These are phyloP conservation scores for Anthrax anthrax DNA, from an alignment of 2,888 invertebrate species.

Conservation along the genomic window DNA sequence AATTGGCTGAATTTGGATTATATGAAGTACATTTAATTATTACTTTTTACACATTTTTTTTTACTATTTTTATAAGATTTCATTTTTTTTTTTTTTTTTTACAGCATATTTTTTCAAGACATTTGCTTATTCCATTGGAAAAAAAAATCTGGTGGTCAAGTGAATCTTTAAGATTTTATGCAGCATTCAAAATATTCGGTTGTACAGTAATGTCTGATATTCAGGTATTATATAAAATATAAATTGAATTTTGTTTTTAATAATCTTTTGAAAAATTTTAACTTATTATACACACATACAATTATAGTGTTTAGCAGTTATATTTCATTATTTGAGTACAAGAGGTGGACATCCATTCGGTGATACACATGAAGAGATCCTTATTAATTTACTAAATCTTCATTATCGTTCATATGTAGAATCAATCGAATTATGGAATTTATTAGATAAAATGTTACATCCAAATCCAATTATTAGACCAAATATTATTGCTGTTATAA, in stretches of 20 bases:
- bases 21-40: conserved; percentile 25
- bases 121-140: conserved; percentile 7
- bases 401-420: conserved; percentile 16
- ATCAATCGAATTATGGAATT: conserved; percentile 25
- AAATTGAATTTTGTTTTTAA: no score
- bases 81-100: no score
- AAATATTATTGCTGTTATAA: conserved; percentile 25
- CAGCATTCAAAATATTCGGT: conserved; percentile 9
- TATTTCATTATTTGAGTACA: conserved; percentile 31
- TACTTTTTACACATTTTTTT: no score
- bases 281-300: no score
- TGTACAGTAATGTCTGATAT: conserved; percentile 18
- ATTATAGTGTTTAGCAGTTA: conserved; percentile 18
- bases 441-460: conserved; percentile 32
- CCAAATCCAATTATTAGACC: conserved; percentile 28
- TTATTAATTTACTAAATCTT: conserved; percentile 25
- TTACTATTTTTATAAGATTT: no score
- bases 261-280: no score
- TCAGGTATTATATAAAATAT: no score
- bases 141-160: conserved; percentile 19
- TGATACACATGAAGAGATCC: conserved; percentile 23
- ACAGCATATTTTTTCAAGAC: conserved; percentile 1
- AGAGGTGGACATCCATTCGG: conserved; percentile 34
- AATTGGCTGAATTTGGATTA: conserved; percentile 34
- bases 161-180: conserved; percentile 14